Evolutionary conservation across 2,888 invertebrate genomes (phyloP).

Genomic region (Cactoblastis cactorum): DNA sequence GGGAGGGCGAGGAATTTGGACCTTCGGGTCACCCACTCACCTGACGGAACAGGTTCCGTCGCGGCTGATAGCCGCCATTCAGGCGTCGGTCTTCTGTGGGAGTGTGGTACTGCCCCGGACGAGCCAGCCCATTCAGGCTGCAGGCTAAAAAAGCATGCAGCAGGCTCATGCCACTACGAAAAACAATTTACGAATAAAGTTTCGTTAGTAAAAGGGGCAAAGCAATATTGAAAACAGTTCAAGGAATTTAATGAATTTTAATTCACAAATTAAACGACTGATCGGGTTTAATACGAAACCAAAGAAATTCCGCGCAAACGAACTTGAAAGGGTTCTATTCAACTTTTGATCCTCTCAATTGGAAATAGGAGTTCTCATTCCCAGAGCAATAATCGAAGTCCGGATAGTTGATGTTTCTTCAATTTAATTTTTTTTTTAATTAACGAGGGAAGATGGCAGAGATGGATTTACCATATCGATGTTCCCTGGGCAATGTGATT

Average conservation of each 20-base stretch:
- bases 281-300: not conserved
- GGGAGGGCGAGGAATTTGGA: too few species aligned
- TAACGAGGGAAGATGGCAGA: constrained; percentile 47
- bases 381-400: constrained; percentile 30
- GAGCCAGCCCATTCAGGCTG: too few species aligned
- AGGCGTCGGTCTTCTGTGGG: too few species aligned
- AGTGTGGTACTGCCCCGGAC: too few species aligned
- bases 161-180: too few species aligned
- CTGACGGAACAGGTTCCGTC: too few species aligned
- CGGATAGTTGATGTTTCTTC: constrained; percentile 32
- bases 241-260: not conserved
- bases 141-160: too few species aligned
- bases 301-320: not conserved
- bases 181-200: too few species aligned
- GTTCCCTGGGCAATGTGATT: too few species aligned
- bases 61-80: too few species aligned
- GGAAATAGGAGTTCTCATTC: constrained; percentile 19
- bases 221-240: not conserved
- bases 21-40: too few species aligned
- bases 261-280: not conserved
- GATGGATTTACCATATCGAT: constrained; percentile 46
- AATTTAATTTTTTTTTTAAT: constrained; percentile 72
- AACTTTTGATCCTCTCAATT: constrained; percentile 2
- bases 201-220: too few species aligned
- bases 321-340: constrained; percentile 1